Evolutionary conservation across 2,797 vertebrate species (phyloP), one percentile per base, ranked within the genome.

Genomic region (Ctenochaetus hawaiiensis): DNA sequence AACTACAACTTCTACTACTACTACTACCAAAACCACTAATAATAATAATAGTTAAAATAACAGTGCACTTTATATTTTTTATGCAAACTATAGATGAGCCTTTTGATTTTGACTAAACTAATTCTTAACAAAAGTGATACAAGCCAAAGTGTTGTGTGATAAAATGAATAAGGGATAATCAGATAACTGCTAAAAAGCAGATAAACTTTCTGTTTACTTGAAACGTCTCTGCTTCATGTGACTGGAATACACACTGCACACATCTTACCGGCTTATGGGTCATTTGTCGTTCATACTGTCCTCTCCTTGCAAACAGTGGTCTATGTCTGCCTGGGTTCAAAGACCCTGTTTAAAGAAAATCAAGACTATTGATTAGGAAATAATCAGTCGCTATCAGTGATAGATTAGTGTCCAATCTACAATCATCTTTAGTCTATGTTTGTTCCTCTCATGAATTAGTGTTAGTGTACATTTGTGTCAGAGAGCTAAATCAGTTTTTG

Each of bases 281-380:
- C 75, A 60, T 90, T 58, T 91, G 89, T 14, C 41, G 68, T 37
- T 91, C 87, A 30, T 89, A 68, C 16, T 77, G 64, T 71, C 61
- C 63, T 73, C 90, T 88, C 79, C 91, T 91, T 4, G 91, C 85
- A 68, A 94, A 93, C 84, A 94, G 62, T 0, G 86, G 78, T 43
- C 80, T 83, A 34, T 69, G 64, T 81, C 77, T 85, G 67, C 59
- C 71, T 14, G 72, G 75, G 75, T 45, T 78, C 18, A 11, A 8
- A 65, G 71, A 6, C 10, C 63, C 91, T 92, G 77, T 47, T 8
- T 67, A 69, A 77, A 83, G 16, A 71, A 73, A 9, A 67, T n/a
- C 2, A 67, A 43, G 6, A 62, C 5, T 1, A 53, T 26, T 45
- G 14, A 14, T 64, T 12, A 56, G 39, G 5, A 48, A 26, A 56